Evolutionary conservation across 2,113 vertebrate genomes (phyloP), one percentile per base, ranked within the genome.

Genomic region (Synodontis membranacea): DNA sequence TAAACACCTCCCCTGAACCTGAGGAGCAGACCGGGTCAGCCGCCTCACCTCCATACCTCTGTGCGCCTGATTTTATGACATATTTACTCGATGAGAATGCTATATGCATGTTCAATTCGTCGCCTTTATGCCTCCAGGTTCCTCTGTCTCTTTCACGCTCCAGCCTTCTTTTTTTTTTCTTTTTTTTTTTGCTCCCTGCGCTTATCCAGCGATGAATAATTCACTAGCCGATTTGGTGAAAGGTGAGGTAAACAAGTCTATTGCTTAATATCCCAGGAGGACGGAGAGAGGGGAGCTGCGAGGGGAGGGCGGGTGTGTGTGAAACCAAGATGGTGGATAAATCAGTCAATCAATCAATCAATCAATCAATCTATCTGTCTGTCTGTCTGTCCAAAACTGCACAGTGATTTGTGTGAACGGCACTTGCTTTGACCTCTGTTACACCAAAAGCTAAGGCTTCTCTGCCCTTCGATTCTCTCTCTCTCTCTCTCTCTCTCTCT

Each of bases 181-280:
- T n/a, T n/a, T n/a, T n/a, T n/a, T n/a, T 84, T 83, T 74, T 88
- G 86, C 68, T 70, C 75, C 70, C 64, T 37, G 39, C 75, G 54
- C 84, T 84, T 86, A 86, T 86, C 84, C 83, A 39, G 39, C 82
- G 17, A 95, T 96, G 94, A 96, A 96, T 96, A 95, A 96, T 96
- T 95, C 95, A 95, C 92, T 87, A 94, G 93, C 92, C 92, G 92
- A 94, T 94, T 93, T 94, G 93, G 94, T 94, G 94, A 95, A 95
- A 95, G 95, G 94, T 95, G 95, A 94, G 94, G 95, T 95, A 95
- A 95, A 95, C 94, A 95, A 94, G 95, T 94, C 94, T 94, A 95
- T 94, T 94, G 93, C 92, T 92, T 95, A 94, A 95, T 94, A 94
- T 95, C 95, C 94, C 93, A 80, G 91, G 94, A 94, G 94, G 92